Conservation (phyloP, 2,888 invertebrate species). For the Drosophila quasianomalipes region DNA sequence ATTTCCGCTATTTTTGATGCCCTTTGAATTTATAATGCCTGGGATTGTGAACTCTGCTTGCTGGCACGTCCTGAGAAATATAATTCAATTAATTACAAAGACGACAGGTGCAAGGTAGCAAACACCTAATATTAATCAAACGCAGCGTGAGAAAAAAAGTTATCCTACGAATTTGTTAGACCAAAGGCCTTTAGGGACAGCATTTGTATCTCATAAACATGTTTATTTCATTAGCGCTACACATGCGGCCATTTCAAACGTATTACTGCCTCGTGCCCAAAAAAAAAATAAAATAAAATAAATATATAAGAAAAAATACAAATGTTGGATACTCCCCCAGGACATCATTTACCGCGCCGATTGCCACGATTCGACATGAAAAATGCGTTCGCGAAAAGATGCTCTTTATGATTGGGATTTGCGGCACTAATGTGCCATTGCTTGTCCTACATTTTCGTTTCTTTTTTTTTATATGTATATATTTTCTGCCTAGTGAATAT, state of each 20-base stretch:
- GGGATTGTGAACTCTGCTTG: slow-evolving; percentile 27
- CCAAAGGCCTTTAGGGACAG: slow-evolving; percentile 46
- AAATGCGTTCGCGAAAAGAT: slow-evolving; percentile 79
- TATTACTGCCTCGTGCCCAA: slow-evolving; percentile 7
- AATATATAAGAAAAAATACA: slow-evolving; percentile 3
- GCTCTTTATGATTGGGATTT: slow-evolving; percentile 78
- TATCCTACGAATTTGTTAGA: slow-evolving; percentile 13
- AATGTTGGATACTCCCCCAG: slow-evolving; percentile 59
- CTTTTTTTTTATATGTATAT: neutral
- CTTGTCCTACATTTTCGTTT: slow-evolving; percentile 33
- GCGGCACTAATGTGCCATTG: slow-evolving; percentile 76
- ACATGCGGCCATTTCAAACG: slow-evolving; percentile 68
- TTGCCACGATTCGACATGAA: slow-evolving; percentile 77
- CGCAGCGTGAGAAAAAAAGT: slow-evolving; percentile 47
- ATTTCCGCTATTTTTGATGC: slow-evolving; percentile 79
- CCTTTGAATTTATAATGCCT: slow-evolving; percentile 73
- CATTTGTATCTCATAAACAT: slow-evolving; percentile 77
- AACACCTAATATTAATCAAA: slow-evolving; percentile 74
- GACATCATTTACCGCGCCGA: slow-evolving; percentile 72
- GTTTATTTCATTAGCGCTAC: slow-evolving; percentile 78
- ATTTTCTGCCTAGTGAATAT: slow-evolving; percentile 42
- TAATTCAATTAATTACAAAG: slow-evolving; percentile 79
- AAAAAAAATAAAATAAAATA: neutral
- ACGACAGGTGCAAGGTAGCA: slow-evolving; percentile 68
- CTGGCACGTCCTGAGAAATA: slow-evolving; percentile 71